Base-by-base conservation (phyloP, 2,888 invertebrate genomes). In the Leistus spinibarbis region DNA sequence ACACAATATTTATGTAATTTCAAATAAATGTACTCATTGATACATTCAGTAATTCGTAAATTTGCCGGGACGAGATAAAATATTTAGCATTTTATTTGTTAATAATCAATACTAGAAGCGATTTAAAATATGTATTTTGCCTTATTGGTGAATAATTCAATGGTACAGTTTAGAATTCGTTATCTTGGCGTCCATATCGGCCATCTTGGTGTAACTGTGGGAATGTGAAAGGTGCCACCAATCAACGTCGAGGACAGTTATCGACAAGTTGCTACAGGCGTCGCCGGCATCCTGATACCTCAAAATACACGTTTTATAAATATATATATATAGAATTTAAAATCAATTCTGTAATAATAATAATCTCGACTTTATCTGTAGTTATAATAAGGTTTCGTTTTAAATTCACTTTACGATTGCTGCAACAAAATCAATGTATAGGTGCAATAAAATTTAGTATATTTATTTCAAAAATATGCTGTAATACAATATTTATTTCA, bases 141-240 rank as follows among this genome's bases (percentile, higher is more conserved):
- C n/a, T n/a, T n/a, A n/a, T n/a, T n/a, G n/a, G n/a, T n/a, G n/a
- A n/a, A n/a, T n/a, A n/a, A n/a, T n/a, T n/a, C n/a, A 40, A 40
- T 10, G 7, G 40, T 13, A 40, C 2, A 7, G 40, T 40, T 40
- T 40, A 40, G 40, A 40, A 40, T 40, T 40, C 40, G 40, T 40
- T 40, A 40, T 40, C 40, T 40, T 40, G 4, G 40, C 13, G 40
- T 2, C 13, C 1, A 10, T 40, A 40, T 19, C 73, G 53, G 67
- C 66, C 67, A 73, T 73, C 62, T 73, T 64, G 17, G 22, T 23
- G 23, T 20, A 22, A 67, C 60, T 62, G 73, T 73, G 73, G 73
- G 76, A 76, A 76, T 66, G 27, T 60, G 20, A 27, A 74, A 75
- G 68, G 69, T 76, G 76, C 62, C 13, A 54, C 76, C 76, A 76